Conservation (phyloP, 2,797 vertebrate genomes). For the Percopsis omiscomaycus region DNA sequence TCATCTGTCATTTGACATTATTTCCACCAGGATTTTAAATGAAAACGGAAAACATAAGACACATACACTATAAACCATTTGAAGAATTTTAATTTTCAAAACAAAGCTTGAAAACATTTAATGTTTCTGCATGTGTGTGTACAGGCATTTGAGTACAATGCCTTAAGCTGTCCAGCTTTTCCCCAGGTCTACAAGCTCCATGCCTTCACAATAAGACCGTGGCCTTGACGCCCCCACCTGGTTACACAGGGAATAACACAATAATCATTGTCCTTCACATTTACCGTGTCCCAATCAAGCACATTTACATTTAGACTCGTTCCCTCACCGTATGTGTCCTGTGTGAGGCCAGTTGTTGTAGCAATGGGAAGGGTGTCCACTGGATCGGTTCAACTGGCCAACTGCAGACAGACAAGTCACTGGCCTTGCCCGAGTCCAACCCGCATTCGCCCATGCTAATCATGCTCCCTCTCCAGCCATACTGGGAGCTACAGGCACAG, state of each 20-base stretch:
- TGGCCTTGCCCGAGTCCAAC: conserved; percentile 89
- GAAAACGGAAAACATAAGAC: conserved; percentile 4
- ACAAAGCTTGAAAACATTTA: conserved; percentile 9
- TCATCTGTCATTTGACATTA: background rate
- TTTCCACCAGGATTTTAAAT: background rate
- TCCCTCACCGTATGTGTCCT: conserved; percentile 59
- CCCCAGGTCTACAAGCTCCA: conserved; percentile 85
- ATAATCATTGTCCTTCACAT: background rate
- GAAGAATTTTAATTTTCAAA: conserved; percentile 33
- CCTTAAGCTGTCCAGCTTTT: conserved; percentile 87
- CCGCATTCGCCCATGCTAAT: conserved; percentile 84
- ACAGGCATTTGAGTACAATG: background rate
- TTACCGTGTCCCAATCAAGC: background rate
- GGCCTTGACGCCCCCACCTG: conserved; percentile 79
- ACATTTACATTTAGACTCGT: conserved; percentile 39
- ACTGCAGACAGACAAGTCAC: conserved; percentile 87
- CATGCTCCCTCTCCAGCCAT: conserved; percentile 81
- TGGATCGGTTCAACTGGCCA: conserved; percentile 88
- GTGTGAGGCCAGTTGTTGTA: conserved; percentile 80
- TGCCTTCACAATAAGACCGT: conserved; percentile 83
- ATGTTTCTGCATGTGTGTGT: conserved; percentile 2
- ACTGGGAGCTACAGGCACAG: conserved; percentile 75
- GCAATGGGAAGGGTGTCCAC: conserved; percentile 86
- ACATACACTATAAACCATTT: conserved; percentile 9
- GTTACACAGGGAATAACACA: conserved; percentile 19